Conservation (phyloP, 2,888 invertebrate species). For the Conus canariensis region DNA sequence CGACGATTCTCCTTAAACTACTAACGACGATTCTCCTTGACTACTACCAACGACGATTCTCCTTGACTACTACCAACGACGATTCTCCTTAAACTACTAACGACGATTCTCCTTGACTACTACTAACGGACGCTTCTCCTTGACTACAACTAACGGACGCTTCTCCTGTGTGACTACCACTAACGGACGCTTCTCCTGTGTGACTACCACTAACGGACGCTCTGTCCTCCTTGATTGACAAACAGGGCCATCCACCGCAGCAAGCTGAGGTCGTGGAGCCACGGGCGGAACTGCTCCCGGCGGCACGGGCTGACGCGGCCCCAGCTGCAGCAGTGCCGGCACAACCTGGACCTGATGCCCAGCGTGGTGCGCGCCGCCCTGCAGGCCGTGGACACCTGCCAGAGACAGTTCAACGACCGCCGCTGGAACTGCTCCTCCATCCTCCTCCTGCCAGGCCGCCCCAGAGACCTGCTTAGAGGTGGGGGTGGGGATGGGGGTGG, state of each 20-base stretch:
- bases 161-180: too few species aligned
- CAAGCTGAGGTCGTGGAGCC: constrained; percentile 71
- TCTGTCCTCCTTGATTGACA: neutral
- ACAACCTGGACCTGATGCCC: constrained; percentile 82
- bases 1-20: too few species aligned
- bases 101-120: too few species aligned
- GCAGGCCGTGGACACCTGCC: constrained; percentile 84
- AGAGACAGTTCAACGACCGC: constrained; percentile 85
- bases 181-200: too few species aligned
- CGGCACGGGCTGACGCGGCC: constrained; percentile 64
- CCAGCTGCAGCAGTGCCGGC: constrained; percentile 71
- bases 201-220: neutral
- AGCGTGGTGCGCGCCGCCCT: constrained; percentile 87
- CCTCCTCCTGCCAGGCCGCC: constrained; percentile 85
- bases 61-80: too few species aligned
- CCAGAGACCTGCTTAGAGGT: constrained; percentile 89
- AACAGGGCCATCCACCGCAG: constrained; percentile 72
- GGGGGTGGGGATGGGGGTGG: neutral
- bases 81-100: too few species aligned
- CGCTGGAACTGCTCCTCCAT: constrained; percentile 92
- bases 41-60: too few species aligned
- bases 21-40: too few species aligned
- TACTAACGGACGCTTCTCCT: too few species aligned
- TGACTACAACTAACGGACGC: too few species aligned
- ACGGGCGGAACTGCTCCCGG: constrained; percentile 72